phyloP scores from a whole-genome alignment of 92 coral and sea anemone species.

The Diadumene lineata region DNA sequence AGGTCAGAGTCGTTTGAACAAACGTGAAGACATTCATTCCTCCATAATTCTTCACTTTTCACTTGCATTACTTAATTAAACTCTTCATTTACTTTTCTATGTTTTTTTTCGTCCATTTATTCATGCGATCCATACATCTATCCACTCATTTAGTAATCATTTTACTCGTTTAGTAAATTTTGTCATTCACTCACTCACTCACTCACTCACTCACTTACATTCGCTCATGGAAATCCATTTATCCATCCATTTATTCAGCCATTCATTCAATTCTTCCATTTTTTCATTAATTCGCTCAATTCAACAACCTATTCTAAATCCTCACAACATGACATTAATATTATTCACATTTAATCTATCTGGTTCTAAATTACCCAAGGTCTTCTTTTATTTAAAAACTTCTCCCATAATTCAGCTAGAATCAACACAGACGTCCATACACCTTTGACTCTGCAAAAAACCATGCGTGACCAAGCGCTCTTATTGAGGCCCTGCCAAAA shows the following conservation, averaged over 20 bases:
- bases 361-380: neutral
- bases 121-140: neutral
- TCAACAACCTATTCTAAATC: too few relatives aligned
- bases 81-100: neutral
- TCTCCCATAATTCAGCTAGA: neutral
- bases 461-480: conserved; percentile 2
- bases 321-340: too few relatives aligned
- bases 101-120: neutral
- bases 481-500: conserved; percentile 24
- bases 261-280: conserved; percentile 1
- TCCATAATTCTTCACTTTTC: neutral
- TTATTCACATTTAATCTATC: too few relatives aligned
- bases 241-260: conserved; percentile 4
- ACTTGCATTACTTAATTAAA: neutral
- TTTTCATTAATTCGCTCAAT: neutral
- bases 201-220: neutral
- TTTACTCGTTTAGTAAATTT: neutral
- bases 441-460: neutral
- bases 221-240: neutral
- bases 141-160: neutral
- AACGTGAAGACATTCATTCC: too few relatives aligned
- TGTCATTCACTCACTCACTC: neutral
- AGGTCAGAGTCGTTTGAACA: too few relatives aligned
- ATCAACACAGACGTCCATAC: neutral
- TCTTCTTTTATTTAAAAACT: neutral